These are phyloP conservation scores for Sminthurides aquaticus DNA, from an alignment of 2,888 invertebrate species.

Conservation along the genomic window DNA sequence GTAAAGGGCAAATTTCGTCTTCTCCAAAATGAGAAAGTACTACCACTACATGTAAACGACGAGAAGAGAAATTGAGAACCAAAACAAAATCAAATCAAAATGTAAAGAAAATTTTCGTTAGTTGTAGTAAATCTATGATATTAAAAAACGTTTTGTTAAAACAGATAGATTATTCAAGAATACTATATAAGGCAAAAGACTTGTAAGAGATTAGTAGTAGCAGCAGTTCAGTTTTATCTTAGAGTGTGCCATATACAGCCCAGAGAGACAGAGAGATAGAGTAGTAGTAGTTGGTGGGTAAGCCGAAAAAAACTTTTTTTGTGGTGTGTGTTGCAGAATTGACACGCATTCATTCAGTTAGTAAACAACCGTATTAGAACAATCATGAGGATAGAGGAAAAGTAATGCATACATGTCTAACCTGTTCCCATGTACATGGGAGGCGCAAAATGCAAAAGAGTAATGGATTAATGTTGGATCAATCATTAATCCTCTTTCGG, in stretches of 20 bases:
- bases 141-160: too few relatives aligned
- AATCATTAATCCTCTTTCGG: slow-evolving; percentile 88
- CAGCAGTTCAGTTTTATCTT: background rate
- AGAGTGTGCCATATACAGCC: background rate
- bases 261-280: slow-evolving; percentile 4
- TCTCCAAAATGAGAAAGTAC: background rate
- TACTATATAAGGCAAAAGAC: background rate
- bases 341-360: slow-evolving; percentile 30
- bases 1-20: slow-evolving; percentile 20
- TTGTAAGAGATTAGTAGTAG: background rate
- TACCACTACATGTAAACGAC: background rate
- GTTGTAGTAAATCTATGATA: too few relatives aligned
- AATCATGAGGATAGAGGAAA: slow-evolving; percentile 11
- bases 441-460: slow-evolving; percentile 98
- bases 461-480: slow-evolving; percentile 98
- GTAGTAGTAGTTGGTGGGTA: slow-evolving; percentile 2
- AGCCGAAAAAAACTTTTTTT: slow-evolving; percentile 8
- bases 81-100: too few relatives aligned
- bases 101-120: too few relatives aligned
- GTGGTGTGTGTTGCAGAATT: slow-evolving; percentile 20
- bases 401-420: slow-evolving; percentile 50
- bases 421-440: slow-evolving; percentile 98
- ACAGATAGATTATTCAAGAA: too few relatives aligned
- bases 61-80: too few relatives aligned
- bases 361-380: slow-evolving; percentile 22